phyloP scores from a whole-genome alignment of 2,888 invertebrate genomes.

The Clunio marinus region DNA sequence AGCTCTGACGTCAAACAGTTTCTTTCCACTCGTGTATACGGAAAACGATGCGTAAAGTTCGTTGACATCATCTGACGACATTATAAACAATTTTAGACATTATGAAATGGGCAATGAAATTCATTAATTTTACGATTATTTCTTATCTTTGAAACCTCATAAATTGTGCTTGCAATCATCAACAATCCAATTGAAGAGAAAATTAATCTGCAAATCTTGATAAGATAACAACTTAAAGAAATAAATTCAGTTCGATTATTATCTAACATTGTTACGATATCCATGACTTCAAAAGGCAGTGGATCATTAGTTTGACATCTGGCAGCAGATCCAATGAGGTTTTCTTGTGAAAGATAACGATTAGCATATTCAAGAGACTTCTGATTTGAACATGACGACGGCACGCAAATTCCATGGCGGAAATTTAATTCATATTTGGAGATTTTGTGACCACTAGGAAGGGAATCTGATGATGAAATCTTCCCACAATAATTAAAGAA shows the following conservation, averaged over 20 bases:
- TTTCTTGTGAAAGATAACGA: background rate
- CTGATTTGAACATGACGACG: background rate
- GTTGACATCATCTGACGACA: slow-evolving; percentile 44
- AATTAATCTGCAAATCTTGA: slow-evolving; percentile 43
- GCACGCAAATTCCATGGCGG: background rate
- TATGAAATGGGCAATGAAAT: background rate
- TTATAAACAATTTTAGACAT: background rate
- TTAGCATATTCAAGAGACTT: background rate
- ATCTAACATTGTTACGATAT: slow-evolving; percentile 49
- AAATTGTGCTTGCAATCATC: slow-evolving; percentile 42
- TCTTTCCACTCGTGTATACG: slow-evolving; percentile 50
- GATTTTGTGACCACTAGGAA: background rate
- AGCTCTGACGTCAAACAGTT: slow-evolving; percentile 48
- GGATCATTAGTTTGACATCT: slow-evolving; percentile 45
- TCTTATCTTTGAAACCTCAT: slow-evolving; percentile 41
- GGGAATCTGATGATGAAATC: background rate
- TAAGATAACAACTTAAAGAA: slow-evolving; percentile 33
- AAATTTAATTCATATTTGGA: background rate
- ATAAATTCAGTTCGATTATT: background rate
- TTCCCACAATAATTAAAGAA: background rate
- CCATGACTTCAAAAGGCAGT: slow-evolving; percentile 45
- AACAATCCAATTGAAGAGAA: slow-evolving; percentile 42
- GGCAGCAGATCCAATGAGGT: background rate
- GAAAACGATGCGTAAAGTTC: slow-evolving; percentile 49
- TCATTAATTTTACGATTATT: background rate